Evolutionary conservation across 2,113 vertebrate species (phyloP), one percentile per base, ranked within the genome.

Genomic region (Cheirogaleus medius): DNA sequence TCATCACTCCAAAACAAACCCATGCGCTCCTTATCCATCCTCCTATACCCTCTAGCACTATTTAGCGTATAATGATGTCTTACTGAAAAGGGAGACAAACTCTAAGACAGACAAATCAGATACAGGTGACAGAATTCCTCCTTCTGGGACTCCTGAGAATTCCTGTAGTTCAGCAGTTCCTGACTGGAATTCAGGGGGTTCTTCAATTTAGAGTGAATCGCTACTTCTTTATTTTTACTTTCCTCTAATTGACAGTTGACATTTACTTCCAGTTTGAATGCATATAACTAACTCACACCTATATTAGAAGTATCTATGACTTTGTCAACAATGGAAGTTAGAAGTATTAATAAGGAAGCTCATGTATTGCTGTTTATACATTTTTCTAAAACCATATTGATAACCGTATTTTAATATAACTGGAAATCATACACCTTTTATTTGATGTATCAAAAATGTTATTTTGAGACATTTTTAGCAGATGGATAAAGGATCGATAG

Each of bases 91-190:
- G 15, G 8, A 78, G 27, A 92, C 37, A 86, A 96, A 87, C 10
- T n/a, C 96, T 96, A 91, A 98, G 60, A 73, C 37, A 92, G 78
- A 52, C 37, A 63, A 97, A 97, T 87, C 71, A 94, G 60, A 97
- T 96, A 8, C 73, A 78, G 37, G 96, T 96, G 54, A 86, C 93
- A 2, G 93, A 97, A 64, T 97, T 98, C 80, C 64, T 97, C 37
- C 97, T 98, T 42, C 86, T 97, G 71, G 96, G 97, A 80, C n/a
- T 81, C 6, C 34, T 34, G 27, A 82, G 32, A 80, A 85, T 85
- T 94, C 5, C 20, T 88, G 7, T 25, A 95, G 23, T 8, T 29
- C 13, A 47, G 8, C 1, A n/a, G 3, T 87, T 78, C 27, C 11
- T 71, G 68, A 66, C 39, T 87, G 17, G 8, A 88, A n/a, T 78